Base-by-base conservation (phyloP, 2,888 invertebrate genomes). In the Caenorhabditis japonica region DNA sequence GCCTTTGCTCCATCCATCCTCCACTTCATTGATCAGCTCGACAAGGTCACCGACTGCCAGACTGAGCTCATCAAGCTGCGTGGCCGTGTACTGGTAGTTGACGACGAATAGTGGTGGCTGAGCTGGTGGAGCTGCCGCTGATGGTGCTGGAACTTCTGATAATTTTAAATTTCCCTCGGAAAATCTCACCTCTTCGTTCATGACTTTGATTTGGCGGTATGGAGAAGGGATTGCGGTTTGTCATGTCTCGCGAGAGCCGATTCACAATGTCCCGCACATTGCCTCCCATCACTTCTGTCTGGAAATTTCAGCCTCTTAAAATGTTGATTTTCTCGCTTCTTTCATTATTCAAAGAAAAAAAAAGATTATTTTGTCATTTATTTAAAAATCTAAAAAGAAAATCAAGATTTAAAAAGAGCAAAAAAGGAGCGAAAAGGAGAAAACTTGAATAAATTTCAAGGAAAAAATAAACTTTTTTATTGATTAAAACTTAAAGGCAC, bases 1-100 rank as follows among this genome's bases (percentile, higher is more conserved):
- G 79, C 89, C 89, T 83, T 79, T 68, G 76, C 83, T 80, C 93
- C 93, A 93, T 33, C 95, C 95, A 88, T 95, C 94, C 88, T 96
- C 95, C 55, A 92, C 93, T 91, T 95, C 95, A 80, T 93, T 93
- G 79, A 95, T 90, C 81, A 75, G 38, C 88, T 95, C 94, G 79
- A 97, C 92, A 23, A 93, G 90, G 89, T 96, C 95, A 77, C 94
- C 94, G 43, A 94, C 93, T 82, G 92, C 91, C 75, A 97, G 91
- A 79, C 92, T 91, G 81, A 97, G 90, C 89, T 97, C 97, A 90
- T 97, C 97, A 70, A 93, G 93, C 88, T 96, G 95, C 78, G 93
- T 93, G 59, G 95, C 95, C 84, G 92, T 92, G 89, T 97, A 97
- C 10, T 82, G 43, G 44, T 69, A 81, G 7, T 64, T 51, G 39